These are phyloP conservation scores for Diarsia rubi DNA, from an alignment of 2,888 invertebrate genomes.

Conservation along the genomic window DNA sequence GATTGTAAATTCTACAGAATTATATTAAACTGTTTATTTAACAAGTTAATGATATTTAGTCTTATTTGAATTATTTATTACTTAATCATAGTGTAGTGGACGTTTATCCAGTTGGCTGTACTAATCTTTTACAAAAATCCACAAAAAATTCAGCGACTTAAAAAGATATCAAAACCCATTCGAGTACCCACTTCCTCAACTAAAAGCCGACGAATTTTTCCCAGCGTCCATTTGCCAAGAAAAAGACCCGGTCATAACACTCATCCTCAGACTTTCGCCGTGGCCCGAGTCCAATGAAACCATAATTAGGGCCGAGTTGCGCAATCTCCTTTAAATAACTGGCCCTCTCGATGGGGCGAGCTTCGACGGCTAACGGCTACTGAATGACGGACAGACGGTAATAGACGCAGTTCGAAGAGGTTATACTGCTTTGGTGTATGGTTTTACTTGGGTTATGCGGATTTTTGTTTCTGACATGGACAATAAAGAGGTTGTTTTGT, in stretches of 20 bases:
- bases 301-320: constrained; percentile 88
- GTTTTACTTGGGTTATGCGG: constrained; percentile 2
- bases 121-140: not conserved
- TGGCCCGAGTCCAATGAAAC: constrained; percentile 82
- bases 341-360: constrained; percentile 77
- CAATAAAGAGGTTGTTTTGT: too few species aligned
- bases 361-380: constrained; percentile 59
- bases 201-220: constrained; percentile 56
- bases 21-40: not conserved
- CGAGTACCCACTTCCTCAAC: constrained; percentile 22
- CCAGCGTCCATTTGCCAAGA: constrained; percentile 61
- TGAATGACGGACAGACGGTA: constrained; percentile 70
- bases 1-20: constrained; percentile 2
- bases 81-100: not conserved
- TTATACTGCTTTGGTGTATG: constrained; percentile 15
- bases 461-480: not conserved
- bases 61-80: not conserved
- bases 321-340: constrained; percentile 85
- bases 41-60: not conserved
- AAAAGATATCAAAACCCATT: constrained; percentile 34
- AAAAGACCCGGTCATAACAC: constrained; percentile 71
- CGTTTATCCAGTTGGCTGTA: not conserved
- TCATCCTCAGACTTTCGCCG: constrained; percentile 72
- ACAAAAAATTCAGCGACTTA: not conserved
- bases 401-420: constrained; percentile 59